A percentile compares a stretch with the other conserved stretches of the same genome.
Evolutionary conservation across 2,113 vertebrate genomes (phyloP).

Genomic region (Gambusia affinis): DNA sequence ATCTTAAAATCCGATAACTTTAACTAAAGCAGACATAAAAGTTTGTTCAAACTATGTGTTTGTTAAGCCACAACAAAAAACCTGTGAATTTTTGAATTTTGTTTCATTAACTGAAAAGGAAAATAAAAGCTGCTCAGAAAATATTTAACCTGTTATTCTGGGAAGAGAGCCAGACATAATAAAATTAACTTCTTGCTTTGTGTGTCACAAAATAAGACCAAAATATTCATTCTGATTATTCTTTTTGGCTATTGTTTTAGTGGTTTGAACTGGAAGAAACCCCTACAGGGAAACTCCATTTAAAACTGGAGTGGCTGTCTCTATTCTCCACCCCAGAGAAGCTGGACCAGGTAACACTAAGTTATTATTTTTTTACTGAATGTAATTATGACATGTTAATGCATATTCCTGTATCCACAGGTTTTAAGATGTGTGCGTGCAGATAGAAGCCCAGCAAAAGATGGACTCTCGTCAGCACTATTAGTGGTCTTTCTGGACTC

Average conservation of each 20-base stretch:
- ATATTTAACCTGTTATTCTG: no score
- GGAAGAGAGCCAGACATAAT: not conserved
- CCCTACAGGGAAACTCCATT: constrained; percentile 90
- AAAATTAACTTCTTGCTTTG: not conserved
- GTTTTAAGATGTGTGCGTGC: constrained; percentile 88
- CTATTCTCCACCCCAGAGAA: constrained; percentile 84
- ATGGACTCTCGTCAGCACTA: constrained; percentile 92
- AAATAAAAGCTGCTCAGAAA: no score
- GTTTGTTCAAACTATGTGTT: no score
- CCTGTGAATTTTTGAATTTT: no score
- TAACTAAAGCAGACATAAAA: no score
- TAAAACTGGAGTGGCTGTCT: constrained; percentile 95
- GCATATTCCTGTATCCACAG: constrained; percentile 68
- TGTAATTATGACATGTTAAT: not conserved
- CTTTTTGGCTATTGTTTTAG: constrained; percentile 66
- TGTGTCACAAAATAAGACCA: not conserved
- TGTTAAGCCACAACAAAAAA: no score
- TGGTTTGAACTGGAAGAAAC: constrained; percentile 96
- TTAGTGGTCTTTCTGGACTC: constrained; percentile 94
- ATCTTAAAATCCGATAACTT: no score
- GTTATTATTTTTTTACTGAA: no score
- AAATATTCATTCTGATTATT: not conserved
- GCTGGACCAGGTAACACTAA: constrained; percentile 86
- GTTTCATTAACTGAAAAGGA: no score
- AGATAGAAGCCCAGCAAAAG: constrained; percentile 88